Base-by-base conservation (phyloP, 2,797 vertebrate genomes). In the Spea hammondii region DNA sequence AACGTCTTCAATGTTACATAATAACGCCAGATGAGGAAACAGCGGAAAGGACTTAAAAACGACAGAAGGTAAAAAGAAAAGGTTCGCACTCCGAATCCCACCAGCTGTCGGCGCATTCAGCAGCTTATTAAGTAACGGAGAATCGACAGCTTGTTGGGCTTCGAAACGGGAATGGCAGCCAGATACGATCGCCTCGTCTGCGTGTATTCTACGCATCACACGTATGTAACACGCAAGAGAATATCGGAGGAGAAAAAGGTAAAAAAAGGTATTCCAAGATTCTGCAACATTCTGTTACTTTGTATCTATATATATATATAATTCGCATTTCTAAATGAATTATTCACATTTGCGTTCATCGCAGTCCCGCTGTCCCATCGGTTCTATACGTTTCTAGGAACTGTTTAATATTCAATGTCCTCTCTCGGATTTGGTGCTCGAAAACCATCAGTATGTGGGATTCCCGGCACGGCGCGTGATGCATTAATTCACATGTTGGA, bases 101-200 rank as follows among this genome's bases (percentile, higher is more conserved):
- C 70, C 77, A 79, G 77, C 77, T 73, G 77, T 51, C 51, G 11
- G 46, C 64, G 51, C 50, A 51, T 55, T 67, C 46, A 72, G 65
- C 5, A 59, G 47, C 70, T 67, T 79, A 60, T 79, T 79, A 79
- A 67, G 53, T 67, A 79, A 78, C 32, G 48, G 13, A 7, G 48
- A 70, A 70, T 77, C 75, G 47, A 45, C 70, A 59, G 47, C 70
- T 50, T 68, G 51, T 67, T 65, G 45, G 8, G 17, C 7, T 67
- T 4, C 48, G 64, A 4, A 62, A 51, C 46, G 48, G 46, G 10
- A 48, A 78, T 55, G 17, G 7, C 47, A 13, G 77, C 69, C 70
- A 72, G 77, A 72, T 55, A 11, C 55, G 11, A 13, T 5, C 11
- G 55, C 9, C 5, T 13, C 55, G 4, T 59, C 11, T 4, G 55